These are phyloP conservation scores for Athene cunicularia DNA, from an alignment of 2,113 vertebrate species.

Conservation along the genomic window DNA sequence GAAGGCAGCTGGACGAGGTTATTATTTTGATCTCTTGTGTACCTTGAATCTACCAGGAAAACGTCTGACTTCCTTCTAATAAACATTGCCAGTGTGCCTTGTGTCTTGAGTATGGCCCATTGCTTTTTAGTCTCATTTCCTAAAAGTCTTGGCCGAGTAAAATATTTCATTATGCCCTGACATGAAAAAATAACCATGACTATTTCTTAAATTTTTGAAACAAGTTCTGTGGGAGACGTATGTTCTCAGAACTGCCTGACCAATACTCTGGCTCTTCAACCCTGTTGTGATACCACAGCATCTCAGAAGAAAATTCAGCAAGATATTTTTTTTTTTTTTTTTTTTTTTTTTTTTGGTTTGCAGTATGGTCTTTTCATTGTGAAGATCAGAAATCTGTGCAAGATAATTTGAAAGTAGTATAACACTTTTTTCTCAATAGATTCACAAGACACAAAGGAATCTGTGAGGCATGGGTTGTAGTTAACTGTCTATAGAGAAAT, in stretches of 20 bases:
- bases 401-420: background rate
- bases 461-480: background rate
- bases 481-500: background rate
- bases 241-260: background rate
- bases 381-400: background rate
- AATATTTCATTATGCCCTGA: background rate
- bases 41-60: constrained; percentile 3
- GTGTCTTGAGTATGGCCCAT: constrained; percentile 31
- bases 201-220: constrained; percentile 12
- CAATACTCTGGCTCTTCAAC: background rate
- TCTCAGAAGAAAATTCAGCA: background rate
- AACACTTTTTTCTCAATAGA: background rate
- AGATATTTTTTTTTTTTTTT: no score
- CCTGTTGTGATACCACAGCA: background rate
- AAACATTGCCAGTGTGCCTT: background rate
- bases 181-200: constrained; percentile 23
- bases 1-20: background rate
- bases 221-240: background rate
- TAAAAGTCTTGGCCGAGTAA: constrained; percentile 17
- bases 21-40: background rate
- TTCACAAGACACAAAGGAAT: background rate
- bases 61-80: background rate
- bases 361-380: background rate
- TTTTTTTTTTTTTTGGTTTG: no score
- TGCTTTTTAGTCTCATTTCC: constrained; percentile 52